A percentile compares a stretch with the other conserved stretches of the same genome.
phyloP scores from a whole-genome alignment of 1,140 invertebrate species.

The Contarinia nasturtii region DNA sequence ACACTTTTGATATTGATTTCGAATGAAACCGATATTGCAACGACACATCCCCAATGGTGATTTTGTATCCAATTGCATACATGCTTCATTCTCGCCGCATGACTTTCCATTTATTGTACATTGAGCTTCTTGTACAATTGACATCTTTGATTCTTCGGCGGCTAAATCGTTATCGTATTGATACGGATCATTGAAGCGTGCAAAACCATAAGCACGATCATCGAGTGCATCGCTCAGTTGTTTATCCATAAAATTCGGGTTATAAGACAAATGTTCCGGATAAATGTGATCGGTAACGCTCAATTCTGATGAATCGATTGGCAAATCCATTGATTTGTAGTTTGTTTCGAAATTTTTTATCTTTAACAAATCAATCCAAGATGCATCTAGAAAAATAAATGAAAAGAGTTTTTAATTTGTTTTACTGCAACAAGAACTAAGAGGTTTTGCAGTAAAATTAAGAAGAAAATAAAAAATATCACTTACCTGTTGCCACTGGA shows the following conservation, averaged over 20 bases:
- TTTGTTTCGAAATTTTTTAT: background rate
- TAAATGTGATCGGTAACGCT: constrained; percentile 1
- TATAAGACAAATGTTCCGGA: background rate
- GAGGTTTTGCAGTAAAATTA: too few species aligned
- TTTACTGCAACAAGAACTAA: too few species aligned
- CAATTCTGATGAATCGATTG: too few species aligned
- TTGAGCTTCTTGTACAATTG: constrained; percentile 10
- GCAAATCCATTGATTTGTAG: too few species aligned
- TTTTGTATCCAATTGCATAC: constrained; percentile 32
- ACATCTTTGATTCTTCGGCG: background rate
- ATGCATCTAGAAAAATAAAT: constrained; percentile 12
- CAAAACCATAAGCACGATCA: background rate
- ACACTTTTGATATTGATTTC: constrained; percentile 29
- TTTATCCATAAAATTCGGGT: background rate
- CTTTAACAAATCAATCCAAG: constrained; percentile 32
- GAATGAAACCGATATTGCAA: constrained; percentile 37
- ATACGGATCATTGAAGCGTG: background rate
- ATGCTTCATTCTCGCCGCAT: constrained; percentile 44
- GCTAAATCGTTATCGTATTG: background rate
- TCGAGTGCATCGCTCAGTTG: background rate
- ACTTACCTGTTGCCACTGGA: constrained; percentile 30
- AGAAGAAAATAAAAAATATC: constrained; percentile 5
- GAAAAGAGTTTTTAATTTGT: too few species aligned
- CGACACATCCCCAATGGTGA: constrained; percentile 42
- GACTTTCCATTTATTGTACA: constrained; percentile 25